Base-by-base conservation (phyloP, 1,140 invertebrate species). In the Panulirus ornatus region DNA sequence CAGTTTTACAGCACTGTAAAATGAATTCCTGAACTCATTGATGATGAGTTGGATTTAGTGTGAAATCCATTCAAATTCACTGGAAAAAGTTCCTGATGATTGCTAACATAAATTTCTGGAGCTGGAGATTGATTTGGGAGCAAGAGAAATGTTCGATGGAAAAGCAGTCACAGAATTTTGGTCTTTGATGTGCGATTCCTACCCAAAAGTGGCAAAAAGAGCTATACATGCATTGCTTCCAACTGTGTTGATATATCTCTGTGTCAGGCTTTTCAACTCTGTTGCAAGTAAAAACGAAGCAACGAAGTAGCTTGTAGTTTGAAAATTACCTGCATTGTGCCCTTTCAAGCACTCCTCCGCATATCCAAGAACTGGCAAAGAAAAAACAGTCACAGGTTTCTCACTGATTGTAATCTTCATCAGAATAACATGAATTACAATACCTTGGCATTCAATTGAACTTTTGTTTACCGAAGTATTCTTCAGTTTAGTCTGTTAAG, bases 371-470 rank as follows among this genome's bases (percentile, higher is more conserved):
- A 30, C 11, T 81, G 22, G 78, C 54, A 9, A 75, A 75, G 71
- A 75, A 75, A n/a, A 75, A 81, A 79, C 76, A 79, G 44, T 79
- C 78, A 58, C 42, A 81, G 78, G 78, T 81, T 81, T 81, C 78
- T 30, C 44, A 81, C 22, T 83, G 40, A 36, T 22, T 47, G 9
- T 58, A 83, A 66, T 84, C 66, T 84, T 38, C 58, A 84, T 84
- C 79, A 2, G 34, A 34, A 82, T 54, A 54, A 40, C 40, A 82
- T 58, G 8, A 34, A 36, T 38, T 54, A 54, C 16, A 54, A 54
- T 54, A 54, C 51, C 51, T 19, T 11, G 8, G 51, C 51, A 54
- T 22, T 54, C 2, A 54, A 54, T 2, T 19, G n/a, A n/a, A n/a
- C n/a, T 54, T 16, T 54, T 54, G 51, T 54, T 54, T 54, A 54